Conservation (phyloP, 2,113 vertebrate species). For the Taxidea taxus region DNA sequence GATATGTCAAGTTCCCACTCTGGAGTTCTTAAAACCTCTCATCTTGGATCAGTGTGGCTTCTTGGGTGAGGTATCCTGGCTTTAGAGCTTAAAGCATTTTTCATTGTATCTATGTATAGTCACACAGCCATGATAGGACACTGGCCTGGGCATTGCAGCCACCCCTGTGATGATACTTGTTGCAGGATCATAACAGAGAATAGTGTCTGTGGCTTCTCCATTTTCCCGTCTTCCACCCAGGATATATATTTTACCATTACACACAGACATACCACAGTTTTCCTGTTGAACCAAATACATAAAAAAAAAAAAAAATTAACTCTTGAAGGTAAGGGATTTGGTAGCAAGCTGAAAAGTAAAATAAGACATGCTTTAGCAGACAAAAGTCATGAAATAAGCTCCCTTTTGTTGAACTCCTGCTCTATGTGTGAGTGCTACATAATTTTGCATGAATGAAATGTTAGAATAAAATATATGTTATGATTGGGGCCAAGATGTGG, state of each 20-base stretch:
- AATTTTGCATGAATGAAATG: neutral
- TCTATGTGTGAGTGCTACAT: neutral
- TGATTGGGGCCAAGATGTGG: neutral
- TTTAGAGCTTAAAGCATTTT: conserved; percentile 91
- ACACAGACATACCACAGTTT: conserved; percentile 99
- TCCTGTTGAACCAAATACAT: conserved; percentile 87
- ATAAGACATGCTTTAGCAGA: neutral
- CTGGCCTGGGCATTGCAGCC: conserved; percentile 96
- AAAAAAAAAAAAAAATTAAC: conserved; percentile 47
- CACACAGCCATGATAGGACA: conserved; percentile 98
- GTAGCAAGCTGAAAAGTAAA: conserved; percentile 39
- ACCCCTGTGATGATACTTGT: conserved; percentile 97
- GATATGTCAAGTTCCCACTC: conserved; percentile 62
- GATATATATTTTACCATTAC: conserved; percentile 98
- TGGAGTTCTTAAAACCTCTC: conserved; percentile 72
- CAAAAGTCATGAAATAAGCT: neutral
- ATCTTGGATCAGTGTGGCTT: conserved; percentile 70
- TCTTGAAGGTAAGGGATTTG: neutral
- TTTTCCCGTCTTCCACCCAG: conserved; percentile 95
- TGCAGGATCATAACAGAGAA: conserved; percentile 96
- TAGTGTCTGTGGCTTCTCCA: conserved; percentile 95
- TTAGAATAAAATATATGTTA: neutral
- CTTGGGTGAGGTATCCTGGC: conserved; percentile 59
- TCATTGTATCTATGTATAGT: conserved; percentile 98
- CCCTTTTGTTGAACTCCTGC: neutral